These are phyloP conservation scores for Chloroclysta siterata DNA, from an alignment of 2,888 invertebrate species.

Conservation along the genomic window DNA sequence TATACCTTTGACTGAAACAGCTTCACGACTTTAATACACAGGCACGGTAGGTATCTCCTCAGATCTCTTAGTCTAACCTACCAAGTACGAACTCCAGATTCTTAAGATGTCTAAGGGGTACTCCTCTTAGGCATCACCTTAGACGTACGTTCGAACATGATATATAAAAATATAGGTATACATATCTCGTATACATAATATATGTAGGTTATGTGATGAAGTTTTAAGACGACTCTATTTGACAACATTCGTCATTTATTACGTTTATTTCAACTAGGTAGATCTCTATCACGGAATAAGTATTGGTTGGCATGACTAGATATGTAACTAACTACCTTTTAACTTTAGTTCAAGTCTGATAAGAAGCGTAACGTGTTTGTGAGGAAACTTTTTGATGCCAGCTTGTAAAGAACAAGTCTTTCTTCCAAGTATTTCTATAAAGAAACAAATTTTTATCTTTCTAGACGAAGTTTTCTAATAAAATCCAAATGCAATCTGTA, in stretches of 20 bases:
- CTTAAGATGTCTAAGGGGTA: no score
- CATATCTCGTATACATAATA: no score
- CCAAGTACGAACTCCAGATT: no score
- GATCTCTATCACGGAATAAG: neutral
- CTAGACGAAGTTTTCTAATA: constrained; percentile 54
- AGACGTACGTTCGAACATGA: no score
- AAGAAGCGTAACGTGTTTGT: neutral
- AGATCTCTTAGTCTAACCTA: no score
- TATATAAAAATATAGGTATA: no score
- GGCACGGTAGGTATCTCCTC: no score
- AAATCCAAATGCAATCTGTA: constrained; percentile 59
- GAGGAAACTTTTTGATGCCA: constrained; percentile 42
- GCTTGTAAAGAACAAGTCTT: constrained; percentile 38
- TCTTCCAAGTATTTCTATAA: constrained; percentile 36
- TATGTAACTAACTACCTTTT: neutral
- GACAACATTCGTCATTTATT: no score
- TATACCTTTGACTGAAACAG: neutral
- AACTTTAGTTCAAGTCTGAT: neutral
- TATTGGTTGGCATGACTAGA: neutral
- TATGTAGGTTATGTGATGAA: no score
- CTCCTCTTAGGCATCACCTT: no score
- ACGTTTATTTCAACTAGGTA: neutral
- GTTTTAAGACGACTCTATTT: no score
- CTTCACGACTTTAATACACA: neutral
- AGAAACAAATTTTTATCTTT: constrained; percentile 42